Conservation (phyloP, 2,888 invertebrate species). For the Apamea monoglypha region DNA sequence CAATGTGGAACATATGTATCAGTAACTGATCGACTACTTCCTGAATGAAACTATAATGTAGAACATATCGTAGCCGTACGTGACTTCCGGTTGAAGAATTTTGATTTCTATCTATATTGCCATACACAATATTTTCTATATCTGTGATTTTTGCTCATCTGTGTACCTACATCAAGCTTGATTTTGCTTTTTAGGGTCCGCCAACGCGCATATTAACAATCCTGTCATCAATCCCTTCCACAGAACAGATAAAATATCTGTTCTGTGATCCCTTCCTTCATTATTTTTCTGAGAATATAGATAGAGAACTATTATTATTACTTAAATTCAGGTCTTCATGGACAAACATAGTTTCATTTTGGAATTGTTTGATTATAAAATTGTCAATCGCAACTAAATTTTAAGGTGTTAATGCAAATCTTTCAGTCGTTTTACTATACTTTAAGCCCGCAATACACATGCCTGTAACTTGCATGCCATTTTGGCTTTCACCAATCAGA, state of each 20-base stretch:
- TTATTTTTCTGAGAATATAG: slow-evolving; percentile 37
- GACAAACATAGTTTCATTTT: slow-evolving; percentile 17
- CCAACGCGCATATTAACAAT: slow-evolving; percentile 40
- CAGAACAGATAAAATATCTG: too few relatives aligned
- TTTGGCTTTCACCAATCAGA: not conserved
- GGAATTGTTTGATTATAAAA: not conserved
- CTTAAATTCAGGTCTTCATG: not conserved
- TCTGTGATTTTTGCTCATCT: slow-evolving; percentile 38
- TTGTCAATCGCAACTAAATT: slow-evolving; percentile 11
- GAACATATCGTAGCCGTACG: not conserved
- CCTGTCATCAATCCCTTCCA: slow-evolving; percentile 46
- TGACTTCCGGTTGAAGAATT: not conserved
- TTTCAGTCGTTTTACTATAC: not conserved
- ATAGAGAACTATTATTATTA: not conserved
- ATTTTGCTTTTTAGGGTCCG: slow-evolving; percentile 42
- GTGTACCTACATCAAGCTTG: slow-evolving; percentile 50
- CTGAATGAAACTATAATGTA: slow-evolving; percentile 41
- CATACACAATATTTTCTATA: slow-evolving; percentile 19
- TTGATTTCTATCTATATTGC: slow-evolving; percentile 46
- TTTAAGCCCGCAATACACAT: not conserved
- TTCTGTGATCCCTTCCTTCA: slow-evolving; percentile 47
- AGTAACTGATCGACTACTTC: slow-evolving; percentile 27
- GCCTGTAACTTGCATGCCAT: not conserved
- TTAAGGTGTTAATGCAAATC: not conserved
- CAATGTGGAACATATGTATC: slow-evolving; percentile 36